Percentiles rank a stretch among this genome's conserved stretches.
Evolutionary conservation across 2,797 vertebrate species (phyloP).

Genomic region (Mus spretus): DNA sequence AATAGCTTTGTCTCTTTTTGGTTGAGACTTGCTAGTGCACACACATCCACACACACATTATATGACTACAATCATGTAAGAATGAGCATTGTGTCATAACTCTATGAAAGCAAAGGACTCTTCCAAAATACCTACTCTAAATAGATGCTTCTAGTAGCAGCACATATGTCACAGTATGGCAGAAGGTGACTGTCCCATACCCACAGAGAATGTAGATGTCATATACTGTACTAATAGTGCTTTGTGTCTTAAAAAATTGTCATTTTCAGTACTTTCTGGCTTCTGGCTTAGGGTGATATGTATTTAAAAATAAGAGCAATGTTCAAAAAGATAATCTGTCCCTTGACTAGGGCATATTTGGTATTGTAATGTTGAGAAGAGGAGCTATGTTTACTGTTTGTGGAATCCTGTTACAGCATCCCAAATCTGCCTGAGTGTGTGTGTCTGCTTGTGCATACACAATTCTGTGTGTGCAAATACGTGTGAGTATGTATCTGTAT

Average conservation of each 20-base stretch:
- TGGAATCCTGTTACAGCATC: neutral
- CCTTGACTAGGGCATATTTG: neutral
- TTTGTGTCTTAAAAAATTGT: neutral
- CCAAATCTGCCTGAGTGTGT: neutral
- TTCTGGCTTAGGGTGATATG: conserved; percentile 46
- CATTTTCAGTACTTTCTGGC: conserved; percentile 27
- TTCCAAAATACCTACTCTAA: neutral
- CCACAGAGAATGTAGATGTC: neutral
- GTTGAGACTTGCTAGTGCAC: neutral
- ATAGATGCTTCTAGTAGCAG: neutral
- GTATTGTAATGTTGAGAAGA: neutral
- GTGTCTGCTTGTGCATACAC: neutral
- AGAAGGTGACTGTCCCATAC: neutral
- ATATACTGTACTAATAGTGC: neutral
- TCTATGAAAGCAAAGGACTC: neutral
- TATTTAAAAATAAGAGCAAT: conserved; percentile 48
- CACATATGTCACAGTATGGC: neutral
- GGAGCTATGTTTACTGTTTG: conserved; percentile 51
- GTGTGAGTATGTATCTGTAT: neutral
- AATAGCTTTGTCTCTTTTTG: conserved; percentile 36
- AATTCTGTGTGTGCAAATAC: neutral
- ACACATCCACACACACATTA: neutral
- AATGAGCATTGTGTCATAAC: neutral
- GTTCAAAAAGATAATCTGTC: conserved; percentile 18
- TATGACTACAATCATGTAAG: neutral